A percentile compares a stretch with the other conserved stretches of the same genome.
Conservation (phyloP, 2,113 vertebrate genomes). For the Phrynosoma platyrhinos region DNA sequence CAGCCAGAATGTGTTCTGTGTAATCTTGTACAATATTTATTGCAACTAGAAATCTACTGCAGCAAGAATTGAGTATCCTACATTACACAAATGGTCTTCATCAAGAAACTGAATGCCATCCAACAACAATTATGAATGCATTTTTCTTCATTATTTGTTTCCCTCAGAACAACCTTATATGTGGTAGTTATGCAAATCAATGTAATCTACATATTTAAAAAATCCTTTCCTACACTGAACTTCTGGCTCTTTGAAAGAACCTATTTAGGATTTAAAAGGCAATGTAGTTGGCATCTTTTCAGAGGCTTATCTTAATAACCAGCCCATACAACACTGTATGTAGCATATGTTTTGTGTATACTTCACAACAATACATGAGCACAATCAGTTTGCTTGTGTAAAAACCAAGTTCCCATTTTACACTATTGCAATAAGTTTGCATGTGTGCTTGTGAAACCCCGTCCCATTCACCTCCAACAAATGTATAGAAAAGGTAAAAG, state of each 20-base stretch:
- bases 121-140: conserved; percentile 4
- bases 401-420: background rate
- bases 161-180: background rate
- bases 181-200: background rate
- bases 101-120: conserved; percentile 29
- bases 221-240: background rate
- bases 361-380: background rate
- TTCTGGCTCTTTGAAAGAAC: background rate
- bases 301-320: background rate
- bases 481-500: background rate
- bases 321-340: background rate
- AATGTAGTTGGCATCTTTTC: background rate
- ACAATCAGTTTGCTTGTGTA: background rate
- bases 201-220: background rate
- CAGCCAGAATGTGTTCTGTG: background rate
- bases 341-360: background rate
- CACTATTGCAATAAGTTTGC: background rate
- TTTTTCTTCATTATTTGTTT: conserved; percentile 20
- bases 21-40: background rate
- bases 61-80: conserved; percentile 16
- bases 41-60: background rate
- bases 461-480: background rate
- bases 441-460: background rate
- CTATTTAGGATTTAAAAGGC: background rate
- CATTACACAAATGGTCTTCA: background rate